Evolutionary conservation across 2,113 vertebrate species (phyloP).

Genomic region (Mustela lutreola): DNA sequence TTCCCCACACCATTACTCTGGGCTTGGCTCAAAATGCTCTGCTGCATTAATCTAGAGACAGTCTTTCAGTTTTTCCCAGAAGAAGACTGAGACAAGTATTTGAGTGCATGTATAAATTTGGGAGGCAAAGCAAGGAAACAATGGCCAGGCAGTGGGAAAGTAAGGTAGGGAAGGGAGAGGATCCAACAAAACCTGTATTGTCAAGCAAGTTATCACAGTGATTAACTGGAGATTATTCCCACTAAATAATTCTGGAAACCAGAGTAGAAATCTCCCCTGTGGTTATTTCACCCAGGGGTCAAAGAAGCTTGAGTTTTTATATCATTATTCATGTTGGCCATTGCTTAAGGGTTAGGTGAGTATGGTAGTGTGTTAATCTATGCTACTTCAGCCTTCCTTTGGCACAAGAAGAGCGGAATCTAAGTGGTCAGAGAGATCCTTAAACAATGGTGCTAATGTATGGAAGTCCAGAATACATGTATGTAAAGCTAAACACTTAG

Average conservation of each 20-base stretch:
- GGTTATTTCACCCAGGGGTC: background rate
- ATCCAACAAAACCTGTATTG: background rate
- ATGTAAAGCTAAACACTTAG: background rate
- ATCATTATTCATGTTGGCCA: background rate
- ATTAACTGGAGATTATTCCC: background rate
- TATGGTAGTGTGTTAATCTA: background rate
- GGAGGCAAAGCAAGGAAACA: background rate
- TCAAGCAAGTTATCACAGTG: background rate
- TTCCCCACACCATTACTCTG: background rate
- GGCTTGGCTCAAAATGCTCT: background rate
- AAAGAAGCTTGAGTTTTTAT: background rate
- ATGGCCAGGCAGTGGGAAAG: background rate
- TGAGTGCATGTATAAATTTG: too few species aligned
- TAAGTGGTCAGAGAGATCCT: background rate
- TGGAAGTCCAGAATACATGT: background rate
- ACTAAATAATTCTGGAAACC: background rate
- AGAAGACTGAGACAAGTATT: background rate
- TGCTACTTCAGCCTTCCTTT: background rate
- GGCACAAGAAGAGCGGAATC: background rate
- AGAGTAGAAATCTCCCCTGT: too few species aligned
- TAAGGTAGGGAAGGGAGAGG: background rate
- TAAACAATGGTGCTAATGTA: background rate
- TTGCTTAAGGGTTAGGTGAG: background rate
- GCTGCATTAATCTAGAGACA: background rate
- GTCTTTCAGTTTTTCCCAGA: background rate